Evolutionary conservation across 2,888 invertebrate species (phyloP).

Genomic region (Oscheius myriophilus): DNA sequence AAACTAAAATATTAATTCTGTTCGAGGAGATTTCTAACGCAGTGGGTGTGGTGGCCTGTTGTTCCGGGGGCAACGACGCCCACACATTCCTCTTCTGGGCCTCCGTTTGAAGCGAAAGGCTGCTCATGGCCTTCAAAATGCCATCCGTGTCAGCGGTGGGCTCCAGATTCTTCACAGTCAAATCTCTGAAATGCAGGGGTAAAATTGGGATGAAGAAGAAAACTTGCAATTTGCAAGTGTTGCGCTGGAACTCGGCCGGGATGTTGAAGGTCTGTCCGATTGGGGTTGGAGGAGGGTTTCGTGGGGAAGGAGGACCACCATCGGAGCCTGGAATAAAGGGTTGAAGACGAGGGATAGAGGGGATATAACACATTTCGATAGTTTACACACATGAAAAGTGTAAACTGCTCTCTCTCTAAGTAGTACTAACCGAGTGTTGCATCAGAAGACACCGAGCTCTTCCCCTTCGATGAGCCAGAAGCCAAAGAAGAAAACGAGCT

Average conservation of each 20-base stretch:
- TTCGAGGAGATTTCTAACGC: neutral
- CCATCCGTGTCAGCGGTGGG: conserved; percentile 49
- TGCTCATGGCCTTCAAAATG: conserved; percentile 45
- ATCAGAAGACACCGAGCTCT: conserved; percentile 3
- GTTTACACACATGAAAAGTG: no score
- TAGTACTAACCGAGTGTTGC: conserved; percentile 4
- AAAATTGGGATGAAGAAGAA: neutral
- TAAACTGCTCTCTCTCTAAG: no score
- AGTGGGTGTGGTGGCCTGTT: conserved; percentile 23
- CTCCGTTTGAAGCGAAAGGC: conserved; percentile 38
- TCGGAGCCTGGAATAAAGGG: conserved; percentile 1
- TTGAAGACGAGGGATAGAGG: neutral
- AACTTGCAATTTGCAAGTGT: conserved; percentile 63
- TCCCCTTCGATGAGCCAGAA: neutral
- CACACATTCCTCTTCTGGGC: conserved; percentile 46
- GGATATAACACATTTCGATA: no score
- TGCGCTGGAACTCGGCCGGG: conserved; percentile 61
- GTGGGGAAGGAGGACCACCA: conserved; percentile 4
- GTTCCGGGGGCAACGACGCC: conserved; percentile 35
- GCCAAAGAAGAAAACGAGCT: conserved; percentile 5
- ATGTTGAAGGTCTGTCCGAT: conserved; percentile 53
- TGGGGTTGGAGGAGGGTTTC: conserved; percentile 32
- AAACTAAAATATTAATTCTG: conserved; percentile 17
- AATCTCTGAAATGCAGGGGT: conserved; percentile 51
- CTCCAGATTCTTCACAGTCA: conserved; percentile 48